Base-by-base conservation (phyloP, 2,797 vertebrate species). In the Acipenser ruthenus region DNA sequence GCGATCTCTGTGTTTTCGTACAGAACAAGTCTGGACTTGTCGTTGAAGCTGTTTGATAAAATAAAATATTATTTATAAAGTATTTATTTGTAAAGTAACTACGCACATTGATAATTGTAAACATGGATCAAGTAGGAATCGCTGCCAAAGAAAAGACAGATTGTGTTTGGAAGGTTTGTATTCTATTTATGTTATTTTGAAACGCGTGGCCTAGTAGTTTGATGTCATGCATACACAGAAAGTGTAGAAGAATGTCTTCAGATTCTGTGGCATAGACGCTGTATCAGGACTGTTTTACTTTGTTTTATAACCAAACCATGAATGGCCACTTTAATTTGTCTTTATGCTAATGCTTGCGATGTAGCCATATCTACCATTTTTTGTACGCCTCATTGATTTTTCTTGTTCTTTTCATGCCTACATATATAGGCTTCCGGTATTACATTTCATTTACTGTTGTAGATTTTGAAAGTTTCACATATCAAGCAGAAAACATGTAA, bases 121-220 rank as follows among this genome's bases (percentile, higher is more conserved):
- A 67, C 18, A 91, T 90, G 88, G 86, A 88, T 75, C 88, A 76
- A 66, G 58, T 76, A 37, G 77, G 71, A 67, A 70, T 86, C 12
- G 58, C 79, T 9, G 8, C 80, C 10, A 68, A 74, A 68, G 71
- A 77, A 37, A 69, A 62, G 15, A 47, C 18, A 10, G 47, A 37
- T 9, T 23, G 13, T 13, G 60, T 48, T 8, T 62, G 60, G 60
- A 37, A 88, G 85, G 89, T 90, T 37, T 74, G 75, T 13, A 12
- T 1, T 67, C 6, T 37, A 11, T 11, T 59, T 62, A 6, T 11
- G 49, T 61, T 63, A 11, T 37, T 37, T 37, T 37, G 8, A 15
- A 8, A 56, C 6, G 51, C 5, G 10, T 64, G 12, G 50, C 48
- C 52, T 11, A n/a, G 6, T 49, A 10, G 48, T 13, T 48, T 52